These are phyloP conservation scores for Petrolisthes manimaculis DNA, from an alignment of 2,888 invertebrate genomes.

Conservation along the genomic window DNA sequence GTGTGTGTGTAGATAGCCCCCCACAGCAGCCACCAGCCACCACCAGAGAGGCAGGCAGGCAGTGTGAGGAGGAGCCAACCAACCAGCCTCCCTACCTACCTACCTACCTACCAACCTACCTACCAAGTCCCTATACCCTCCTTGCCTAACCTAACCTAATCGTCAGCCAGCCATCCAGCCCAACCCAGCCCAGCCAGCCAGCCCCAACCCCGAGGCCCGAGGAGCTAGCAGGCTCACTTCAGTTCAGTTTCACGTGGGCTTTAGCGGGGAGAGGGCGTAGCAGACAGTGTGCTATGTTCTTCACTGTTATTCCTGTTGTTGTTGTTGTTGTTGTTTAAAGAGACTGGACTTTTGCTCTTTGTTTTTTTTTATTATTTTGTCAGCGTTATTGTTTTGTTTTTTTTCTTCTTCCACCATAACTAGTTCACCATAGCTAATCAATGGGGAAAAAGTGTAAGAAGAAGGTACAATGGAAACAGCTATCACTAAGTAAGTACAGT, in stretches of 20 bases:
- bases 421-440: constrained; percentile 67
- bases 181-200: no score
- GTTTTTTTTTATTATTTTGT: no score
- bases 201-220: no score
- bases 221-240: no score
- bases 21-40: no score
- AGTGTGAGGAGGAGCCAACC: no score
- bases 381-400: background rate
- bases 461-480: constrained; percentile 65
- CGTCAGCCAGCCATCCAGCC: no score
- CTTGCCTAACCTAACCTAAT: no score
- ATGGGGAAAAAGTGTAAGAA: constrained; percentile 67
- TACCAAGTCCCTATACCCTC: background rate
- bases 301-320: constrained; percentile 3
- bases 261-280: constrained; percentile 46
- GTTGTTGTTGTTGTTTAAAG: background rate
- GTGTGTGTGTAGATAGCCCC: no score
- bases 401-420: constrained; percentile 22
- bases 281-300: constrained; percentile 54
- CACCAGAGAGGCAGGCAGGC: no score
- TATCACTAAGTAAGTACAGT: constrained; percentile 65
- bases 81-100: no score
- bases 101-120: constrained; percentile 4
- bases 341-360: no score
- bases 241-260: constrained; percentile 57